phyloP scores from a whole-genome alignment of 2,113 vertebrate genomes.

The Solenodon paradoxus region DNA sequence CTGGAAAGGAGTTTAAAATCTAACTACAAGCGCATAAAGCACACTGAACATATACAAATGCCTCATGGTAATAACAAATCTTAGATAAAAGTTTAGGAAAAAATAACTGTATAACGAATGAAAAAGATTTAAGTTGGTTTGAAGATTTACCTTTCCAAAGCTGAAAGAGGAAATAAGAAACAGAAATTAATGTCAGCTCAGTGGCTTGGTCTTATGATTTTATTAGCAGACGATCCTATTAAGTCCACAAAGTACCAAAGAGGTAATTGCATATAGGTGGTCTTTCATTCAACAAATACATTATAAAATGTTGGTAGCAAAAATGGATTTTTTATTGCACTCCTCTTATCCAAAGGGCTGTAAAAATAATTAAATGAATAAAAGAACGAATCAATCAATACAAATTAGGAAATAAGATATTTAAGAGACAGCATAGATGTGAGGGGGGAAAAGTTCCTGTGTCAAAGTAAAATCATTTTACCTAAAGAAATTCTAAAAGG shows the following conservation, averaged over 20 bases:
- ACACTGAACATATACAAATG: background rate
- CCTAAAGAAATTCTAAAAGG: background rate
- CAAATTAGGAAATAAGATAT: background rate
- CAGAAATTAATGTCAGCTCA: background rate
- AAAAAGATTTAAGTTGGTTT: background rate
- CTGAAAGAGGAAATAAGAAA: background rate
- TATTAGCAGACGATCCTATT: background rate
- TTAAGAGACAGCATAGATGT: background rate
- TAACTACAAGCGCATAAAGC: background rate
- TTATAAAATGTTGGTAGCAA: background rate
- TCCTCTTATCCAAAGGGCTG: background rate
- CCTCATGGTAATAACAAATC: background rate
- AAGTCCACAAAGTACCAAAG: background rate
- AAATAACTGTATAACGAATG: background rate
- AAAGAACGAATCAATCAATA: background rate
- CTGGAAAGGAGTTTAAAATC: background rate
- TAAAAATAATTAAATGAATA: too few species aligned
- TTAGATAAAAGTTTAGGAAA: background rate
- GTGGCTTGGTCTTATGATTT: background rate
- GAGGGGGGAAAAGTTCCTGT: background rate
- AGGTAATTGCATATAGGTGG: background rate
- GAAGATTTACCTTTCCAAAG: background rate
- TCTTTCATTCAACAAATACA: background rate
- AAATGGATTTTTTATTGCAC: background rate
- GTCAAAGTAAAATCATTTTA: background rate